phyloP scores from a whole-genome alignment of 2,113 vertebrate genomes.

The Stercorarius parasiticus region DNA sequence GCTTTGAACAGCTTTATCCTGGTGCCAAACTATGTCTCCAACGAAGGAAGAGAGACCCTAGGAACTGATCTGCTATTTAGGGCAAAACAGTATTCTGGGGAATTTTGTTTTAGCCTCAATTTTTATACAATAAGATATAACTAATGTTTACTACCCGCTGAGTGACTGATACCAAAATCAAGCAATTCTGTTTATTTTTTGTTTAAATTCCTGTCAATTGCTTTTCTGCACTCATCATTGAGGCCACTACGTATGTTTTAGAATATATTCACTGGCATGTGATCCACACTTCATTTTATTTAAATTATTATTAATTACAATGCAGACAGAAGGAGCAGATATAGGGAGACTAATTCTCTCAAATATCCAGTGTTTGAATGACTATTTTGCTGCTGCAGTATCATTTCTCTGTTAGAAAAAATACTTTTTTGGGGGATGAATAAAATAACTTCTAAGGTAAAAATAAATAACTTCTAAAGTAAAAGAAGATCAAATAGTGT shows the following conservation, averaged over 20 bases:
- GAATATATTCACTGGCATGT: background rate
- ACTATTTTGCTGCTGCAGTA: background rate
- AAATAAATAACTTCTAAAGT: background rate
- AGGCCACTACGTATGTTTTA: background rate
- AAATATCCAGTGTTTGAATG: background rate
- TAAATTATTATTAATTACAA: background rate
- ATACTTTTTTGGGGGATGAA: accelerated
- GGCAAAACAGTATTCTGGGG: background rate
- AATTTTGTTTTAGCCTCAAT: background rate
- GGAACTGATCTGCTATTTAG: background rate
- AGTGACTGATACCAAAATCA: background rate
- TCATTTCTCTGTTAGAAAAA: background rate
- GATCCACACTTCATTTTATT: background rate
- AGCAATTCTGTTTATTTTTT: background rate
- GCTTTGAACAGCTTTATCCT: background rate
- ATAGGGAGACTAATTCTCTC: background rate
- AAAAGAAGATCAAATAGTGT: background rate
- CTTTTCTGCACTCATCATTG: background rate
- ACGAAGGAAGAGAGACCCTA: background rate
- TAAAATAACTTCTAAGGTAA: background rate
- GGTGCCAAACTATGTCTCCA: background rate
- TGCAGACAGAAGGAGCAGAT: background rate
- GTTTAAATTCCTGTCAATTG: background rate
- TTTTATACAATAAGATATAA: background rate
- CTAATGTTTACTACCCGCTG: background rate